Evolutionary conservation across 2,113 vertebrate species (phyloP).

Genomic region (Mugil cephalus): DNA sequence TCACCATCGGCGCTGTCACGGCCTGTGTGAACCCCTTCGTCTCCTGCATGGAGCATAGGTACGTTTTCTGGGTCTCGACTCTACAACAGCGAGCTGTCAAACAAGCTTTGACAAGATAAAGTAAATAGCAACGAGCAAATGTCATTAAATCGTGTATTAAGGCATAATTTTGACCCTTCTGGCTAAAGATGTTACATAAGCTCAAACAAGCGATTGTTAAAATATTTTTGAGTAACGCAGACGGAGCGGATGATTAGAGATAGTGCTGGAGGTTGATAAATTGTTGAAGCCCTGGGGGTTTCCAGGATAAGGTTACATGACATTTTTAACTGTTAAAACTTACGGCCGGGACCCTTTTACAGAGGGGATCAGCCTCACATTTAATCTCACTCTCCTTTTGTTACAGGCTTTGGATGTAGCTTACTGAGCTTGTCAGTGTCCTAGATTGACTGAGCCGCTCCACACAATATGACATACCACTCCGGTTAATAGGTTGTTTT

Average conservation of each 20-base stretch:
- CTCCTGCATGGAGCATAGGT: conserved; percentile 96
- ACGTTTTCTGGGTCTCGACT: conserved; percentile 9
- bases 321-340: conserved; percentile 69
- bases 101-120: not conserved
- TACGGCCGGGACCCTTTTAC: conserved; percentile 56
- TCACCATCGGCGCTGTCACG: conserved; percentile 88
- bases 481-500: conserved; percentile 64
- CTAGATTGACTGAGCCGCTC: conserved; percentile 56
- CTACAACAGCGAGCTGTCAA: not conserved
- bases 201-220: not conserved
- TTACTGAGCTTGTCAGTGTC: conserved; percentile 69
- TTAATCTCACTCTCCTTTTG: conserved; percentile 78
- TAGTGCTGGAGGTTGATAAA: conserved; percentile 42
- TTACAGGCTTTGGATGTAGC: conserved; percentile 75
- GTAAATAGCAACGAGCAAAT: not conserved
- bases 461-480: conserved; percentile 66
- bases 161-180: not conserved
- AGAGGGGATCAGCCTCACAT: conserved; percentile 71
- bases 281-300: conserved; percentile 40
- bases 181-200: not conserved
- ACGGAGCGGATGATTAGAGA: conserved; percentile 42
- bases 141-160: too few relatives aligned
- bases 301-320: conserved; percentile 65
- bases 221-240: conserved; percentile 15
- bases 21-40: conserved; percentile 92